Evolutionary conservation across 2,113 vertebrate genomes (phyloP), one percentile per base, ranked within the genome.

Genomic region (Bufo gargarizans): DNA sequence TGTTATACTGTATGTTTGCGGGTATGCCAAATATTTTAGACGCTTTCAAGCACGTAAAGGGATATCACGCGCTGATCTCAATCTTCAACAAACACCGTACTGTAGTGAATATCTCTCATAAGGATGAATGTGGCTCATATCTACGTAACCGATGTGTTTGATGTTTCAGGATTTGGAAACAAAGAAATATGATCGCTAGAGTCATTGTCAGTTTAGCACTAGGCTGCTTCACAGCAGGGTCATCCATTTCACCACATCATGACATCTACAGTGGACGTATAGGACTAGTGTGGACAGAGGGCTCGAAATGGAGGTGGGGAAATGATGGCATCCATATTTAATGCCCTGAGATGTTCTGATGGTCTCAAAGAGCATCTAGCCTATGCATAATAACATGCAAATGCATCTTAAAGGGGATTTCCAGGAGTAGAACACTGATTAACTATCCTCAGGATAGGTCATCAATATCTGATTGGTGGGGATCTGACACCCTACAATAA

Each of bases 1-100:
- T 86, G 43, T 50, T 86, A 63, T 65, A 33, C 33, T 33, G 33
- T 33, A 86, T 61, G 45, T 86, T 50, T 84, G 82, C 71, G 47
- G 19, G 0, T 16, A 17, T 69, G 82, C 63, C 82, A 84, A 84
- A 84, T 71, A 69, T 55, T 84, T 77, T 61, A 59, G 6, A 86
- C 43, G 61, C 17, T 50, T 77, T 77, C 20, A 45, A 77, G 56
- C 45, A 63, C 20, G 19, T 45, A 16, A 63, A 63, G 55, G 43
- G 72, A 84, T 71, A 9, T 65, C 63, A n/a, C 22, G 17, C 14
- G 61, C 20, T 33, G 33, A 33, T 33, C 33, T 1, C 0, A 14
- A 12, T 67, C 63, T 82, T 82, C 49, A 49, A 63, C 19, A n/a
- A 19, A 22, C 7, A 50, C 17, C 43, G 20, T 9, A 19, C 10